phyloP scores from a whole-genome alignment of 2,888 invertebrate genomes.

The Tenodera sinensis region DNA sequence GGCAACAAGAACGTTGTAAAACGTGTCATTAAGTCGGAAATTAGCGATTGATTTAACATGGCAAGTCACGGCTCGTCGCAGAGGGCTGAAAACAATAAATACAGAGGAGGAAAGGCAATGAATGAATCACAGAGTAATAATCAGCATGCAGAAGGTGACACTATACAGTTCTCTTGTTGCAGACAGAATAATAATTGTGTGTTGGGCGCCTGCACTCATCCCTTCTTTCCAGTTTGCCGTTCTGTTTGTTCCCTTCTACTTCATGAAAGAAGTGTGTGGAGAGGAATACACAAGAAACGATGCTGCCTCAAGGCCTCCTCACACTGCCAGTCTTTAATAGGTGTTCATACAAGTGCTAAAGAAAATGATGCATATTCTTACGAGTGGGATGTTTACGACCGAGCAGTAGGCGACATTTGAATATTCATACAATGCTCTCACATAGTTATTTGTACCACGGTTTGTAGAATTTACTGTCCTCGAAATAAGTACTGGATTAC shows the following conservation, averaged over 20 bases:
- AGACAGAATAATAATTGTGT: background rate
- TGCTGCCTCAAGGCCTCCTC: too few species aligned
- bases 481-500: too few species aligned
- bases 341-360: too few species aligned
- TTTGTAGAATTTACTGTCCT: too few species aligned
- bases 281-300: too few species aligned
- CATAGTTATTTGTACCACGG: too few species aligned
- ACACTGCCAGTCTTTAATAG: too few species aligned
- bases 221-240: background rate
- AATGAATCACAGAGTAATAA: conserved; percentile 7
- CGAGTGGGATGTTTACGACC: too few species aligned
- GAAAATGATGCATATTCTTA: too few species aligned
- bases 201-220: background rate
- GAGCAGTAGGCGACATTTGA: too few species aligned
- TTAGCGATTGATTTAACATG: background rate
- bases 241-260: background rate
- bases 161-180: background rate
- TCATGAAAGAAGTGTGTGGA: too few species aligned
- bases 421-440: too few species aligned
- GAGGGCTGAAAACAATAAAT: background rate
- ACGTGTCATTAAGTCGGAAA: background rate
- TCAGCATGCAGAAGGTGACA: conserved; percentile 12
- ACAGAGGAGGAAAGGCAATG: background rate
- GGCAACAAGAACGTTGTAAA: background rate
- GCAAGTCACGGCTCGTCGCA: background rate